Percentiles rank a stretch among this genome's conserved stretches.
These are phyloP conservation scores for Andrena flavipes DNA, from an alignment of 2,888 invertebrate species.

Conservation along the genomic window DNA sequence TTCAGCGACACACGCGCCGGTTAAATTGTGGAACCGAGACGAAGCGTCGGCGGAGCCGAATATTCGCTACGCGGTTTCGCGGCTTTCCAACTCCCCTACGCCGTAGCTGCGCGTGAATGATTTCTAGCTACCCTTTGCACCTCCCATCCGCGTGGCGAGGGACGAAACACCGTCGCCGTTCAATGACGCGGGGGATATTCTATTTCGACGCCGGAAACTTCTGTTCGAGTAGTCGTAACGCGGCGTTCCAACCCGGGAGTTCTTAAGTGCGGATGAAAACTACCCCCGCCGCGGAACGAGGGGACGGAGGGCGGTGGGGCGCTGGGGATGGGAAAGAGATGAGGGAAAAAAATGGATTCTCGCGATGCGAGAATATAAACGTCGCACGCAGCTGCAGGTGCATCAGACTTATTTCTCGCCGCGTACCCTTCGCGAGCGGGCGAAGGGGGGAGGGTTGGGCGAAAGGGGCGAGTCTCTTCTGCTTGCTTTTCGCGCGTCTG, in stretches of 20 bases:
- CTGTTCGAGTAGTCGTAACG: constrained; percentile 55
- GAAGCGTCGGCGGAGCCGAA: constrained; percentile 28
- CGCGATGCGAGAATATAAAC: constrained; percentile 60
- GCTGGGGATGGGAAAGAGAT: background rate
- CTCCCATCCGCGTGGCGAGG: background rate
- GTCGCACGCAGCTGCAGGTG: constrained; percentile 71
- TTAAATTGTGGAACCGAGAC: constrained; percentile 39
- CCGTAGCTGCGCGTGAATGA: constrained; percentile 35
- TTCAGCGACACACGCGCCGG: background rate
- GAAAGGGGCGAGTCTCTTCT: background rate
- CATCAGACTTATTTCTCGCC: constrained; percentile 64
- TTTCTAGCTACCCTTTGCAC: constrained; percentile 30
- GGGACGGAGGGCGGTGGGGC: background rate
- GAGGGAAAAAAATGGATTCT: constrained; percentile 52
- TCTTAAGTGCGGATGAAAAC: constrained; percentile 58
- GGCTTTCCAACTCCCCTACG: constrained; percentile 6
- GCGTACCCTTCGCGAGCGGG: constrained; percentile 26
- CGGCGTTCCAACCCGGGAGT: constrained; percentile 36
- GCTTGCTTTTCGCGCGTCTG: constrained; percentile 36
- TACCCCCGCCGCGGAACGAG: constrained; percentile 12
- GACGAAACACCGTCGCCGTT: constrained; percentile 30
- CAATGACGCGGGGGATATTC: constrained; percentile 36
- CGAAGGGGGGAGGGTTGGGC: background rate
- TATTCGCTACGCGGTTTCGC: constrained; percentile 34
- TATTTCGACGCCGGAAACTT: constrained; percentile 54